These are phyloP conservation scores for Listronotus bonariensis DNA, from an alignment of 1,140 invertebrate species.

Conservation along the genomic window DNA sequence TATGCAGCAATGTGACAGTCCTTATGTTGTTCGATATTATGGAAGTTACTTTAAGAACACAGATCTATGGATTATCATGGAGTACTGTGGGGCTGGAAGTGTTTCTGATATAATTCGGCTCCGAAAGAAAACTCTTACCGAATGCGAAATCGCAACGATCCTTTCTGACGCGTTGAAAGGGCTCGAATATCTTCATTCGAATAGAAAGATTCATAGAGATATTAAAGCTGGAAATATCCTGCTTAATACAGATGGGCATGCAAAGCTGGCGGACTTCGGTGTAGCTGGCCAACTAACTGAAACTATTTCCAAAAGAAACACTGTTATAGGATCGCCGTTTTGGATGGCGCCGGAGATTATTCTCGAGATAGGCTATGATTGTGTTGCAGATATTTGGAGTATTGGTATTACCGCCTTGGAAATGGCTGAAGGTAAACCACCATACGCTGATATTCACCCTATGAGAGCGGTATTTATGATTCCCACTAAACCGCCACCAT, in stretches of 20 bases:
- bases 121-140: constrained; percentile 92
- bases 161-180: constrained; percentile 94
- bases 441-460: constrained; percentile 98
- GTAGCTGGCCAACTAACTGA: constrained; percentile 99
- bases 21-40: constrained; percentile 99
- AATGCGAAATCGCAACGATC: constrained; percentile 97
- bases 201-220: constrained; percentile 95
- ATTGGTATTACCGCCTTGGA: constrained; percentile 96
- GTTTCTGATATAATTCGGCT: constrained; percentile 99
- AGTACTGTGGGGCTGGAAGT: constrained; percentile 98
- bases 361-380: constrained; percentile 99
- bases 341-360: constrained; percentile 99
- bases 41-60: constrained; percentile 99
- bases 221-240: constrained; percentile 99
- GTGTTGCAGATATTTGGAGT: constrained; percentile 98
- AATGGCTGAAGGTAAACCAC: constrained; percentile 99
- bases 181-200: constrained; percentile 92
- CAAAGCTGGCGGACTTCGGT: constrained; percentile 98
- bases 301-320: constrained; percentile 98
- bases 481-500: constrained; percentile 98
- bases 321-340: constrained; percentile 98
- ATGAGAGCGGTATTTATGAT: constrained; percentile 99
- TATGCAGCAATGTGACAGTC: constrained; percentile 99
- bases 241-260: constrained; percentile 97
- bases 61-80: constrained; percentile 99